Percentiles rank a stretch among this genome's conserved stretches.
Conservation (phyloP, 2,797 vertebrate genomes). For the Dromococcyx pavoninus region DNA sequence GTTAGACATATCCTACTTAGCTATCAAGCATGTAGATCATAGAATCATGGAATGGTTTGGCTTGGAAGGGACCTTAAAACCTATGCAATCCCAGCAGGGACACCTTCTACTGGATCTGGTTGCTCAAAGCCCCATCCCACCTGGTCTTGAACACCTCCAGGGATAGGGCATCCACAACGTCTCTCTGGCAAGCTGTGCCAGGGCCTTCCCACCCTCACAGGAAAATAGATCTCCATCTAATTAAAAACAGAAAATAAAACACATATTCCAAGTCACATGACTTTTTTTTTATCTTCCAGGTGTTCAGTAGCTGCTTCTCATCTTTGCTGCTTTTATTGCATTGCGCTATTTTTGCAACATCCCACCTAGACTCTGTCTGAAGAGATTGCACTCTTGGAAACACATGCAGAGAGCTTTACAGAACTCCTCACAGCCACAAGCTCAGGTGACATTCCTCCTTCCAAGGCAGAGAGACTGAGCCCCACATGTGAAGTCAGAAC, state of each 20-base stretch:
- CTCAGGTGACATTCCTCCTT: not conserved
- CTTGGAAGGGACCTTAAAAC: too few species aligned
- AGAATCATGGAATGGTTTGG: too few species aligned
- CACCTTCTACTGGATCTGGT: too few species aligned
- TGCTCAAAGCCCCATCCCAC: too few species aligned
- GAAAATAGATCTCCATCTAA: not conserved
- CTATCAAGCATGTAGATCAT: not conserved
- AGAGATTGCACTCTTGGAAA: not conserved
- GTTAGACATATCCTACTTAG: not conserved
- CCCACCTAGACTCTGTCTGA: not conserved
- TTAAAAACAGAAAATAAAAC: not conserved
- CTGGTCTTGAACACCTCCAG: too few species aligned
- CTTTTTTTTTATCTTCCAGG: not conserved
- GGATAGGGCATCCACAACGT: too few species aligned
- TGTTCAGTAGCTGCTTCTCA: not conserved
- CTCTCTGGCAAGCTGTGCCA: too few species aligned
- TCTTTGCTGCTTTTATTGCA: not conserved
- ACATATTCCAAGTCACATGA: fast-evolving
- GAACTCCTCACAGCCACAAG: not conserved
- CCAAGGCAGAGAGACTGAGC: not conserved
- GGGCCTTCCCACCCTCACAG: too few species aligned
- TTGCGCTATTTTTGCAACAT: not conserved
- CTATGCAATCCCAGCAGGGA: too few species aligned
- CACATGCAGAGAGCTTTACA: not conserved
- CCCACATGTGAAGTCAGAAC: not conserved